Base-by-base conservation (phyloP, 2,888 invertebrate genomes). In the Cybosia mesomella region DNA sequence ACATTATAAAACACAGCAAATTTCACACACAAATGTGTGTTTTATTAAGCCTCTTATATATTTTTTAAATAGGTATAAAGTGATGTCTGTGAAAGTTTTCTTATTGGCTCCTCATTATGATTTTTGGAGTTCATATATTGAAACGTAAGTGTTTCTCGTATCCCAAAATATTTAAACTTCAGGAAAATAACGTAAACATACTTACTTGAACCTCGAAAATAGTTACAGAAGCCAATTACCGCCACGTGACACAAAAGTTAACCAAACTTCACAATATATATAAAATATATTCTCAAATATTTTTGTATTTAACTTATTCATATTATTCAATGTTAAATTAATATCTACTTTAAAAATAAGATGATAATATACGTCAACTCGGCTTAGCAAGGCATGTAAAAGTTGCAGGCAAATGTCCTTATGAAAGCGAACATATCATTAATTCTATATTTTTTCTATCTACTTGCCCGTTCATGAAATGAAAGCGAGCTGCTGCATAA, bases 391-490 rank as follows among this genome's bases (percentile, higher is more conserved):
- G 54, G 54, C 54, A 22, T 54, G 54, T 54, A n/a, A 21, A n/a
- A 54, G 22, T 55, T 55, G 54, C 24, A 49, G 18, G 54, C 22
- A 54, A 22, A 22, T 55, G 24, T 24, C 11, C 11, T 22, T 7
- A 24, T 22, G 54, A 22, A 55, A 55, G 54, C 24, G 15, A 11
- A 55, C n/a, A 53, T n/a, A n/a, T 21, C 22, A 55, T 49, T 49
- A 49, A 49, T 49, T 49, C n/a, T 49, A n/a, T n/a, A 49, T 18
- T 43, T 18, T 18, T 15, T 43, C 58, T 21, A 18, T 59, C 59
- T 54, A 63, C 63, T 63, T 63, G 34, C 63, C 54, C 21, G 3
- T 63, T n/a, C 34, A 15, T 22, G 53, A 34, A 34, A 32, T 32
- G 21, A 62, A n/a, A n/a, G 8, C 24, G 28, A 58, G 62, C 39